Evolutionary conservation across 1,140 invertebrate genomes (phyloP).

Genomic region (Phthorimaea operculella): DNA sequence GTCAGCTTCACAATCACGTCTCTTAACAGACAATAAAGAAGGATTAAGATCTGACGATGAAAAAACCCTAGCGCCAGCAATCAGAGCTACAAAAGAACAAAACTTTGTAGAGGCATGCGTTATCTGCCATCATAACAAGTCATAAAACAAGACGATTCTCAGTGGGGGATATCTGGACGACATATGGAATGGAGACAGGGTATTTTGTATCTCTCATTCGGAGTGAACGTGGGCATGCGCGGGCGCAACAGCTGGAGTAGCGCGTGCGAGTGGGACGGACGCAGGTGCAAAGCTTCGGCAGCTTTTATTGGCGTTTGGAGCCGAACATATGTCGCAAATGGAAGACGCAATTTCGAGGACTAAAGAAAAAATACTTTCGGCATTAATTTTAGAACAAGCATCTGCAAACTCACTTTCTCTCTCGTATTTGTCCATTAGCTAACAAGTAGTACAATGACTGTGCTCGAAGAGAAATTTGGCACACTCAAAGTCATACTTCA

Average conservation of each 20-base stretch:
- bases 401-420: background rate
- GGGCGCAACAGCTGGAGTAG: conserved; percentile 41
- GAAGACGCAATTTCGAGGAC: conserved; percentile 8
- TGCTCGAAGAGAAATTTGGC: background rate
- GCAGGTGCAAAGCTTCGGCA: conserved; percentile 47
- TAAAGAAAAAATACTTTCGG: background rate
- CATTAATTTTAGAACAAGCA: background rate
- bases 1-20: too few species aligned
- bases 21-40: too few species aligned
- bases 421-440: background rate
- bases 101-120: too few species aligned
- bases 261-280: conserved; percentile 59
- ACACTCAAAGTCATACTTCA: background rate
- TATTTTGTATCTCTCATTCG: conserved; percentile 1
- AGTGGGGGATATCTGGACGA: too few species aligned
- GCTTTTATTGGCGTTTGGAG: conserved; percentile 28
- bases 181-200: background rate
- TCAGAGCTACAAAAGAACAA: too few species aligned
- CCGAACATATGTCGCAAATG: conserved; percentile 33
- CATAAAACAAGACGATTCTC: too few species aligned
- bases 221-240: conserved; percentile 8
- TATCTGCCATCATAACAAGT: too few species aligned
- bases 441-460: background rate
- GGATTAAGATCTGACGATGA: too few species aligned
- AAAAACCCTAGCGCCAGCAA: too few species aligned